Base-by-base conservation (phyloP, 2,888 invertebrate genomes). In the Galerucella calmariensis region DNA sequence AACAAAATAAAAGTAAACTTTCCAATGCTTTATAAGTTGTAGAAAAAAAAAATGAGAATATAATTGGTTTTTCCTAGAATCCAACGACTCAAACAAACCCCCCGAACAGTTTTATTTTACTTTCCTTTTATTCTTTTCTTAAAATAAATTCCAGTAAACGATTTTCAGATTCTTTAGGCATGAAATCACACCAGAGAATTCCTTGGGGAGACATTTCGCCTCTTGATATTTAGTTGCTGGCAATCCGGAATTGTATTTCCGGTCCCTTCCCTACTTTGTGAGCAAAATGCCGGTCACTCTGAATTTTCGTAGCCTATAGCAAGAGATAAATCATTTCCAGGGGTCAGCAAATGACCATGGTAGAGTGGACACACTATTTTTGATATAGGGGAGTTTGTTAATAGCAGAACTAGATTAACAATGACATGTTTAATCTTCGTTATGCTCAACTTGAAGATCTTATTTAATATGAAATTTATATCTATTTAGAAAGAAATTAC, bases 171-270 rank as follows among this genome's bases (percentile, higher is more conserved):
- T 74, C 71, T 76, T 73, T 75, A 78, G 79, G 81, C 77, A 78
- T 77, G 81, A 80, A 81, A 81, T 82, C 82, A 80, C 79, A 80
- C 76, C 74, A 74, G 73, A 62, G 76, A 79, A 76, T 69, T 78
- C 83, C 79, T 80, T 44, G 72, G 81, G 77, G 83, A 79, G 79
- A 79, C 80, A 81, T 83, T 81, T 80, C 80, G 79, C 78, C 81
- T 79, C 79, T 80, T 80, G 82, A 82, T 81, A 82, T 82, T 82
- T 81, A 78, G 80, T 75, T 77, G 77, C 78, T 68, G 71, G 77
- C 77, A 75, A 76, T 76, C 77, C 75, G 76, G 78, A 79, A 75
- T 77, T 76, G 65, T 76, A 71, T 78, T 76, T 75, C 72, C 74
- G 72, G 73, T 74, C 75, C 77, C 73, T 74, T 69, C 73, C 75